phyloP scores from a whole-genome alignment of 2,888 invertebrate genomes.

The Lasioglossum calceatum region DNA sequence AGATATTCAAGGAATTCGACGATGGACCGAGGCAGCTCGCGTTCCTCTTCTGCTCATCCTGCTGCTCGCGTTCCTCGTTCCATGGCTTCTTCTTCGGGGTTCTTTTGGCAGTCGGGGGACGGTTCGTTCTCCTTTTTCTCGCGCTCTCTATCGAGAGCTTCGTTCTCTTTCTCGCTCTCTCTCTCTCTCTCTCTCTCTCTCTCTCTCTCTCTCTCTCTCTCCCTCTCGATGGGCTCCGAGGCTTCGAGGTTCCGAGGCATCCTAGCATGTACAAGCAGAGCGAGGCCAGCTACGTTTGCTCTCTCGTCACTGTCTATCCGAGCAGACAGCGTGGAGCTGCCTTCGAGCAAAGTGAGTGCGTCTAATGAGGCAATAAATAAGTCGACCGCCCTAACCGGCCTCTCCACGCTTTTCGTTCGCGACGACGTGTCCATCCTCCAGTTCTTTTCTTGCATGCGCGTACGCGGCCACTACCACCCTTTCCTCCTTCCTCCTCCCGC shows the following conservation, averaged over 20 bases:
- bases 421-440: conserved; percentile 81
- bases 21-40: conserved; percentile 57
- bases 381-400: conserved; percentile 83
- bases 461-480: conserved; percentile 51
- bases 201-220: conserved; percentile 14
- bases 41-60: conserved; percentile 53
- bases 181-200: conserved; percentile 22
- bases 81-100: conserved; percentile 34
- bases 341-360: conserved; percentile 83
- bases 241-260: conserved; percentile 18
- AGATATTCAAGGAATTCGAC: conserved; percentile 79
- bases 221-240: conserved; percentile 27
- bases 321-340: conserved; percentile 84
- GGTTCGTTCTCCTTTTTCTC: conserved; percentile 48
- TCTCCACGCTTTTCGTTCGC: conserved; percentile 83
- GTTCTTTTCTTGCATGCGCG: conserved; percentile 72
- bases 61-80: conserved; percentile 42
- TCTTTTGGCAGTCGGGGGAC: conserved; percentile 57
- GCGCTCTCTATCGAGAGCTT: conserved; percentile 36
- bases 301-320: conserved; percentile 84
- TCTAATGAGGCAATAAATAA: conserved; percentile 85
- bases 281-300: conserved; percentile 72
- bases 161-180: conserved; percentile 15
- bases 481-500: neutral
- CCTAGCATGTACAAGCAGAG: conserved; percentile 62